Conservation (phyloP, 2,797 vertebrate species). For the Danio jaintianensis region DNA sequence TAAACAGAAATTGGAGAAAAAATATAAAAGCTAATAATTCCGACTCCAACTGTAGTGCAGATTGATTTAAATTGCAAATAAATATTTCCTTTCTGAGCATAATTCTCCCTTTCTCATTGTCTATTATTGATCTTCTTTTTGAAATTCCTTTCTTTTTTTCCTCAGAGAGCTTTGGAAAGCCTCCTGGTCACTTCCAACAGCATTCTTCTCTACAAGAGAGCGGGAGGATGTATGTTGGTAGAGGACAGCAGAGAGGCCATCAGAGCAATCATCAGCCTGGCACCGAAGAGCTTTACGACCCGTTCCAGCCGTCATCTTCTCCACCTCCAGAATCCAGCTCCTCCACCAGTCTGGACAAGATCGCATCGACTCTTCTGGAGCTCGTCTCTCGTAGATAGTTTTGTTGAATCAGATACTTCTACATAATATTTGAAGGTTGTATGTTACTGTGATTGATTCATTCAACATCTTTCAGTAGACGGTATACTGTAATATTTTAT, state of each 20-base stretch:
- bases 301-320: conserved; percentile 53
- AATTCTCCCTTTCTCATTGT: background rate
- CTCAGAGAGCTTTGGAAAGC: conserved; percentile 61
- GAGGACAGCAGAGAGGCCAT: conserved; percentile 61
- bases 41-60: too few relatives aligned
- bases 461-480: background rate
- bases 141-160: background rate
- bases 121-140: background rate
- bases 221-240: conserved; percentile 51
- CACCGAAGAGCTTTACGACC: conserved; percentile 55
- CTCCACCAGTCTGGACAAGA: conserved; percentile 74
- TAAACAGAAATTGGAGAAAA: too few relatives aligned
- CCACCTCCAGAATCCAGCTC: conserved; percentile 54
- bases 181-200: background rate
- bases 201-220: conserved; percentile 59
- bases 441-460: background rate
- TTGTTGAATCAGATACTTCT: background rate
- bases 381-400: conserved; percentile 72
- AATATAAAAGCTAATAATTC: too few relatives aligned
- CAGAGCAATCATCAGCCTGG: conserved; percentile 47
- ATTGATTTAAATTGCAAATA: too few relatives aligned
- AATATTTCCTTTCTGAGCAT: too few relatives aligned
- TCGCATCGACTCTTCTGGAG: conserved; percentile 75
- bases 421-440: background rate
- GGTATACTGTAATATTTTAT: background rate